Base-by-base conservation (phyloP, 2,888 invertebrate species). In the Volucella inflata region DNA sequence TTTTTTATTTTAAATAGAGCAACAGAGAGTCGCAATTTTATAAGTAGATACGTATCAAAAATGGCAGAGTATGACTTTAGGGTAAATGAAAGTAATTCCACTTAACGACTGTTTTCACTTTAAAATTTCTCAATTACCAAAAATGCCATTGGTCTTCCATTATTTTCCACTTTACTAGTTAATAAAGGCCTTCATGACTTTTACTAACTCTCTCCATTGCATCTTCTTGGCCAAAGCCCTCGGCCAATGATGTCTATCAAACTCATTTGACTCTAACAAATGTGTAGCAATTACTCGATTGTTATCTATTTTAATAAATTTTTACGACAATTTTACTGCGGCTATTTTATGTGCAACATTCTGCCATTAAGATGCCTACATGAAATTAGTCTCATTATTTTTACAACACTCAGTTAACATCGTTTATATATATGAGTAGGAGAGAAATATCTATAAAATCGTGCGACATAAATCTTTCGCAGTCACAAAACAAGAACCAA, bases 371-470 rank as follows among this genome's bases (percentile, higher is more conserved):
- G 50, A 38, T 57, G 65, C 57, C 65, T 21, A 40, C 50, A 30
- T 57, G 55, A 75, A 75, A 75, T 75, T 75, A 75, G 75, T 50
- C 57, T 70, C 60, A 77, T 76, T 76, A 72, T 71, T 82, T 82
- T 76, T 65, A 82, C 77, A 60, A 64, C 81, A 60, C 60, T 44
- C 11, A 65, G 65, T 76, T 76, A 65, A 71, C 55, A 65, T 70
- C 70, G 46, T 76, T 65, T 76, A 40, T 46, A 64, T 48, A 40
- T 53, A 6, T 30, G 30, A 30, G 30, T 30, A 30, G 4, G 6
- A 30, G 30, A 30, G 6, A 30, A 30, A 30, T 30, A 38, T 55
- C 50, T 71, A 71, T 76, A 48, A 75, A 75, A 65, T 9, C 21
- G 38, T 40, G 60, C 30, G 48, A 42, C 21, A 30, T 75, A 75